phyloP scores from a whole-genome alignment of 2,113 vertebrate genomes.

The Eidolon helvum region DNA sequence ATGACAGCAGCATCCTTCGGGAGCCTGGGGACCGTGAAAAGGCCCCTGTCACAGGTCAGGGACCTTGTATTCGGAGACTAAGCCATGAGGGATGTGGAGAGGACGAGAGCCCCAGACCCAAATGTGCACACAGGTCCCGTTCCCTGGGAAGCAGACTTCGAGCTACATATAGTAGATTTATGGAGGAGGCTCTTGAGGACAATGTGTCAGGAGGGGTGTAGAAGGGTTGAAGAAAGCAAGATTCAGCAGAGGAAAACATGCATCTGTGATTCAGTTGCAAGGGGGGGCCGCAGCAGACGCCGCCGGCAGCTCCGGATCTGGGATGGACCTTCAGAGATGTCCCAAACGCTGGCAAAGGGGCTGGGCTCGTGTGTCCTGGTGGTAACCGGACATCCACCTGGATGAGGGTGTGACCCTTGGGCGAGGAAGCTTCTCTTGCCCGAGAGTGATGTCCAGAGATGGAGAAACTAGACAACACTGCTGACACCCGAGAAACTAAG shows the following conservation, averaged over 20 bases:
- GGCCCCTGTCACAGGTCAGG: neutral
- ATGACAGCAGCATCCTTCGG: neutral
- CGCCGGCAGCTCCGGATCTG: neutral
- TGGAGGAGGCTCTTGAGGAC: accelerated
- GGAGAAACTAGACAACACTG: accelerated
- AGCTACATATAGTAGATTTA: accelerated
- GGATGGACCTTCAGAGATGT: neutral
- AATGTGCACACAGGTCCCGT: neutral
- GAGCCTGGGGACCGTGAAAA: neutral
- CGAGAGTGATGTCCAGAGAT: neutral
- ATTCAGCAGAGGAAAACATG: accelerated
- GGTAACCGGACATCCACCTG: neutral
- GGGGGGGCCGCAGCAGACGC: too few species aligned
- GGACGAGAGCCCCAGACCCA: accelerated
- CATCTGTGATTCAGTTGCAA: accelerated
- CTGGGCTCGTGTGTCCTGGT: accelerated
- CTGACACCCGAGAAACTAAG: accelerated
- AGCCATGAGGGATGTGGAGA: neutral
- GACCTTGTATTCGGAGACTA: neutral
- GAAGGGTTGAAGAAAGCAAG: neutral
- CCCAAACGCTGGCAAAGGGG: neutral
- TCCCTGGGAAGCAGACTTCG: accelerated
- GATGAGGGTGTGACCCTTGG: too few species aligned
- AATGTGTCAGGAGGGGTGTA: accelerated
- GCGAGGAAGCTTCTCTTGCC: neutral